A percentile compares a stretch with the other conserved stretches of the same genome.
Evolutionary conservation across 2,113 vertebrate genomes (phyloP).

Genomic region (Micromys minutus): DNA sequence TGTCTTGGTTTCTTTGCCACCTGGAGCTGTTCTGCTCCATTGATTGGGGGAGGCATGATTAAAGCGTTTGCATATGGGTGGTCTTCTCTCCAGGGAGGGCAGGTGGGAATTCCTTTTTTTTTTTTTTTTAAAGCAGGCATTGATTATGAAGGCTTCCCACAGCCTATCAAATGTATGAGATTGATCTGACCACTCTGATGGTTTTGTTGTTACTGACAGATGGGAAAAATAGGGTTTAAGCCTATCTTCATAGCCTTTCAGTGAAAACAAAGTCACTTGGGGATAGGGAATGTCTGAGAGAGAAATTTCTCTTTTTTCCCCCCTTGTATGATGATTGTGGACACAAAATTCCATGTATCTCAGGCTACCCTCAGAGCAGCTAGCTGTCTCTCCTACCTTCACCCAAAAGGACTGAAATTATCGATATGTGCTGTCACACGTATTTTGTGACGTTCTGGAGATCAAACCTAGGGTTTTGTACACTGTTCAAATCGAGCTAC

Average conservation of each 20-base stretch:
- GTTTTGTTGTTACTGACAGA: neutral
- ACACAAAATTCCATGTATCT: neutral
- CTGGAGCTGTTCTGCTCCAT: neutral
- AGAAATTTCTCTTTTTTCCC: neutral
- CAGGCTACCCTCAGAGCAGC: neutral
- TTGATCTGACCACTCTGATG: constrained; percentile 12
- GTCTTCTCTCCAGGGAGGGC: neutral
- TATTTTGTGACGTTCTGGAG: neutral
- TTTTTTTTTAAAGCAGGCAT: neutral
- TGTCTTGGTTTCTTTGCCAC: constrained; percentile 24
- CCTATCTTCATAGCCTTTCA: neutral
- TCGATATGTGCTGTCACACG: neutral
- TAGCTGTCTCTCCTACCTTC: neutral
- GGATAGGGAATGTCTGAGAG: neutral
- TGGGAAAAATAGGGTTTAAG: neutral
- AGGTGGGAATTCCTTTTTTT: neutral
- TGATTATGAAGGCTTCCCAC: neutral
- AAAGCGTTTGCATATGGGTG: neutral
- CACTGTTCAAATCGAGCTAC: neutral
- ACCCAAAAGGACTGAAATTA: neutral
- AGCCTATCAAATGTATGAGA: neutral
- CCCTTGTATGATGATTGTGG: neutral
- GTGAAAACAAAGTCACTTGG: constrained; percentile 27
- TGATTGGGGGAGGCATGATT: neutral
- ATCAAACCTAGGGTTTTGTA: neutral